Base-by-base conservation (phyloP, 2,888 invertebrate species). In the Drosophila subsilvestris region DNA sequence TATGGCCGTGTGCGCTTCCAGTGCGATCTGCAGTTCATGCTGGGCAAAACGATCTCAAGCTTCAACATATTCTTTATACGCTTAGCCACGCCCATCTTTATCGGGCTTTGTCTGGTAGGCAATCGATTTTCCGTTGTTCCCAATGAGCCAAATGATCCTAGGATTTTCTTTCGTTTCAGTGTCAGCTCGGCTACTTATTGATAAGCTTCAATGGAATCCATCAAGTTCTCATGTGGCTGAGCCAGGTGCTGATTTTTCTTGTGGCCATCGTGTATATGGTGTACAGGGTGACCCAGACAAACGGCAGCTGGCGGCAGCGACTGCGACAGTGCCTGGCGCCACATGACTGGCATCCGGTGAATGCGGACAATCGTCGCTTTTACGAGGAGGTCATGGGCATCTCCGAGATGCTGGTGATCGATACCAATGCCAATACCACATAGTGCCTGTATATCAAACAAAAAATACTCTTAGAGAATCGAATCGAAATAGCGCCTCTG, bases 11-110 rank as follows among this genome's bases (percentile, higher is more conserved):
- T 93, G 17, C 93, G 93, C 67, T 94, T 96, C 60, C 93, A 94
- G 53, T 92, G 93, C 22, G 96, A 96, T 86, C 90, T 96, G 0
- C 93, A 95, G 80, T 96, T 96, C 90, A 96, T 96, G 96, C 94
- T 95, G 3, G 94, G 94, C 12, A 92, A 93, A 76, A 94, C 94
- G 55, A 91, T 96, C 56, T 90, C 91, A 56, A 93, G 93, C 70
- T 93, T 92, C 61, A 90, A 90, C 76, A 91, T 92, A 53, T 89
- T 89, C 61, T 58, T 86, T 18, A 88, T 92, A 63, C 89, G 91
- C 62, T 90, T 91, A 44, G 56, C 89, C 32, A 90, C 91, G 18
- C 92, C 92, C 3, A 71, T 89, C 10, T 89, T 91, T 61, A 74
- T 91, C 37, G 79, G 80, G 5, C 53, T 91, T 5, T 79, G 81